Percentiles rank a stretch among this genome's conserved stretches.
Evolutionary conservation across 2,797 vertebrate species (phyloP).

Genomic region (Balearica regulorum): DNA sequence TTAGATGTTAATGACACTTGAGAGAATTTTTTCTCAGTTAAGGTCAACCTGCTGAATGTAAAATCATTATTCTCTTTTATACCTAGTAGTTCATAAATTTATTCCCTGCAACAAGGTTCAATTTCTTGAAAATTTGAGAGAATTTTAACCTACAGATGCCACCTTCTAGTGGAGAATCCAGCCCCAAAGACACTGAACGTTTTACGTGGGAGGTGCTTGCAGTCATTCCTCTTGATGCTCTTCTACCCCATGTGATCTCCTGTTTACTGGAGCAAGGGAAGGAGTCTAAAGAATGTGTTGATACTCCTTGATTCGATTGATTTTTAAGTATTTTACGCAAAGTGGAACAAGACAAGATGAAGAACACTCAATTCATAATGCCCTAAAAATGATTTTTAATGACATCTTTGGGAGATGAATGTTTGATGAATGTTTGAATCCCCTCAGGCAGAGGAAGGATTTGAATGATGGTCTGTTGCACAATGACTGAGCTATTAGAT

Average conservation of each 20-base stretch:
- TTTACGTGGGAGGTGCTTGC: background rate
- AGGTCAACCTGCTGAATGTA: background rate
- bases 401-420: background rate
- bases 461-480: background rate
- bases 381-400: background rate
- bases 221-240: background rate
- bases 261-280: background rate
- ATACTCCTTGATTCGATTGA: background rate
- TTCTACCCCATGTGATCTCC: fast-evolving
- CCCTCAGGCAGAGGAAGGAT: background rate
- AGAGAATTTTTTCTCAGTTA: background rate
- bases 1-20: background rate
- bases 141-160: background rate
- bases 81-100: background rate
- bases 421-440: background rate
- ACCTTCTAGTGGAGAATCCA: background rate
- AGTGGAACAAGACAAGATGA: background rate
- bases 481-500: background rate
- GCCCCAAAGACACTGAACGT: background rate
- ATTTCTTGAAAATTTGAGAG: background rate
- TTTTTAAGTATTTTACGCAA: background rate
- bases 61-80: background rate
- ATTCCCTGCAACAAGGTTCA: background rate
- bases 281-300: background rate
- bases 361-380: background rate